These are phyloP conservation scores for Dendronephthya gigantea DNA, from an alignment of 64 coral and sea anemone species.

Conservation along the genomic window DNA sequence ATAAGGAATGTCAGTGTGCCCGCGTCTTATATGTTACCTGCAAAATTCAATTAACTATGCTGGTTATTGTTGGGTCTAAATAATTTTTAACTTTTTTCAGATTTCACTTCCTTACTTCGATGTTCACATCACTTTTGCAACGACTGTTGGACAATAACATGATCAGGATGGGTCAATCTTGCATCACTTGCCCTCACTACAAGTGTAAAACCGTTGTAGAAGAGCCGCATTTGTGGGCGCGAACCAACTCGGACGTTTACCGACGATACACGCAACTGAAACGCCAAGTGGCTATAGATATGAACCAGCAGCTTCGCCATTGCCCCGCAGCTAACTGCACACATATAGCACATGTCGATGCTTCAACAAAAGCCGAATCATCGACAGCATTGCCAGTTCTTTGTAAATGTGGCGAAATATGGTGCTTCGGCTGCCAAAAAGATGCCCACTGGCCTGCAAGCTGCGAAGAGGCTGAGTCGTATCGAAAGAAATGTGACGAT, in stretches of 20 bases:
- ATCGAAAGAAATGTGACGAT: constrained; percentile 20
- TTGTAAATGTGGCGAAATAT: constrained; percentile 46
- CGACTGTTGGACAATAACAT: constrained; percentile 47
- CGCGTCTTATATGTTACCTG: no score
- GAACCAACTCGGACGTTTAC: constrained; percentile 24
- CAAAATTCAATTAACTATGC: no score
- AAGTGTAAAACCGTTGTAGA: constrained; percentile 36
- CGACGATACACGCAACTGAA: constrained; percentile 7
- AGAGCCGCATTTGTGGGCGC: constrained; percentile 29
- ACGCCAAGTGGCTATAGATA: constrained; percentile 25
- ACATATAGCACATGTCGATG: constrained; percentile 3
- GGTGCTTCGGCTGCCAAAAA: constrained; percentile 72
- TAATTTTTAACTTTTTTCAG: background rate
- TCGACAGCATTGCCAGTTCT: constrained; percentile 36
- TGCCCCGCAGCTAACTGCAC: constrained; percentile 48
- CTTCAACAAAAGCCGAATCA: no score
- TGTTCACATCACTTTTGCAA: constrained; percentile 56
- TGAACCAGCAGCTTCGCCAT: constrained; percentile 28
- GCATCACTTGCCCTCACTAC: constrained; percentile 27
- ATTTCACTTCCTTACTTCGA: constrained; percentile 20
- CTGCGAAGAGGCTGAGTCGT: constrained; percentile 49
- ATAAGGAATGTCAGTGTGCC: no score
- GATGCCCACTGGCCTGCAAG: constrained; percentile 79
- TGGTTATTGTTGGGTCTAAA: no score
- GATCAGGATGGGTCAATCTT: constrained; percentile 13